Percentiles rank a stretch among this genome's conserved stretches.
Evolutionary conservation across 1,140 invertebrate genomes (phyloP).

Genomic region (Drosophila takahashii): DNA sequence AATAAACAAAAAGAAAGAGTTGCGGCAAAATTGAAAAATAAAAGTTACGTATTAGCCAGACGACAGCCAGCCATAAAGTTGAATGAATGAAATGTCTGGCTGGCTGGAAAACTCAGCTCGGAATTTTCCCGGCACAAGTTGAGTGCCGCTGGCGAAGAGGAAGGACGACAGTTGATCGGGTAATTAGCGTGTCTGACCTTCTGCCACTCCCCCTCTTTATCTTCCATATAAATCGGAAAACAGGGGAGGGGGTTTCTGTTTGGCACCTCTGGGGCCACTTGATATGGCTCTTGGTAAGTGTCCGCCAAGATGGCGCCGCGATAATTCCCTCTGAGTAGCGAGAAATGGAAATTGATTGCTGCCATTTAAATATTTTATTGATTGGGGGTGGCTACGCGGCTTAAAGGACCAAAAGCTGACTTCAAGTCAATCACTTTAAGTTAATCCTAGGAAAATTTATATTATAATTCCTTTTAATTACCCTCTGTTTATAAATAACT

Average conservation of each 20-base stretch:
- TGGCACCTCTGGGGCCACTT: slow-evolving; percentile 50
- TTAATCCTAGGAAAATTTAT: background rate
- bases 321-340: slow-evolving; percentile 24
- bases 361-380: slow-evolving; percentile 77
- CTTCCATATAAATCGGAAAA: slow-evolving; percentile 38
- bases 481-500: background rate
- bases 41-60: slow-evolving; percentile 76
- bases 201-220: background rate
- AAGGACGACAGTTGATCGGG: slow-evolving; percentile 61
- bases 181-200: slow-evolving; percentile 79
- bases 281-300: slow-evolving; percentile 24
- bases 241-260: background rate
- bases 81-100: slow-evolving; percentile 79
- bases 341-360: slow-evolving; percentile 77
- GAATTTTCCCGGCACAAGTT: slow-evolving; percentile 18
- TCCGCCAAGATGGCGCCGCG: slow-evolving; percentile 50
- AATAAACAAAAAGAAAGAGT: slow-evolving; percentile 27
- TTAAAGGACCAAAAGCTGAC: slow-evolving; percentile 5
- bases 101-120: slow-evolving; percentile 58
- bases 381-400: slow-evolving; percentile 25
- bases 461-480: background rate
- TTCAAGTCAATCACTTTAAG: background rate
- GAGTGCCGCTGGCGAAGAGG: slow-evolving; percentile 6
- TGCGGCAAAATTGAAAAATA: slow-evolving; percentile 79
- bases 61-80: slow-evolving; percentile 59